Percentiles rank a stretch among this genome's conserved stretches.
Evolutionary conservation across 2,888 invertebrate species (phyloP).

Genomic region (Stomorhina lunata): DNA sequence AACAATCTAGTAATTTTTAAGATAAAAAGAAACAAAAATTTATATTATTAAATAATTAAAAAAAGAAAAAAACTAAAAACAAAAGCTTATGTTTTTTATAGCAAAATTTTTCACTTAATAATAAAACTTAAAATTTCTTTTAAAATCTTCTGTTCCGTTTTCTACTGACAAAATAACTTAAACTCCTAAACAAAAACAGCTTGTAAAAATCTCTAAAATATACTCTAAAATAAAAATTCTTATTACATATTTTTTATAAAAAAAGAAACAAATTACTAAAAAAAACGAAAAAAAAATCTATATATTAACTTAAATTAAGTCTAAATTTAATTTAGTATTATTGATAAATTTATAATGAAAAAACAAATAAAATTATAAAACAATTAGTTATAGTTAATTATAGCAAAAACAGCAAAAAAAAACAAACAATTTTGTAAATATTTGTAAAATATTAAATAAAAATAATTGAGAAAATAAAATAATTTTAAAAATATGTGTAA

Average conservation of each 20-base stretch:
- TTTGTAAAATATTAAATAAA: constrained; percentile 66
- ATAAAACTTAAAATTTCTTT: background rate
- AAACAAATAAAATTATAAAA: constrained; percentile 5
- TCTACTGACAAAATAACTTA: constrained; percentile 23
- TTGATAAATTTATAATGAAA: constrained; percentile 44
- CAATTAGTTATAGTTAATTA: constrained; percentile 44
- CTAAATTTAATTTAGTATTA: constrained; percentile 49
- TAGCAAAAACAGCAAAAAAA: constrained; percentile 29
- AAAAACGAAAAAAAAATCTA: constrained; percentile 36
- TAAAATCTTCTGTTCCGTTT: constrained; percentile 47
- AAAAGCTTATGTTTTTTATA: constrained; percentile 47
- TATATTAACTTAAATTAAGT: constrained; percentile 39
- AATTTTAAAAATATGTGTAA: constrained; percentile 22
- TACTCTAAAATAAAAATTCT: constrained; percentile 30
- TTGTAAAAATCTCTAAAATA: constrained; percentile 58
- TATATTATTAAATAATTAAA: background rate
- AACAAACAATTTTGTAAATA: constrained; percentile 63
- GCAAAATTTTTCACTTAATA: constrained; percentile 34
- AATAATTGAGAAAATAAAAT: constrained; percentile 28
- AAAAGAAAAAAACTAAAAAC: constrained; percentile 1
- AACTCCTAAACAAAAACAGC: constrained; percentile 42
- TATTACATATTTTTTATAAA: constrained; percentile 60
- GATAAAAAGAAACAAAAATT: background rate
- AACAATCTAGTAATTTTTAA: background rate
- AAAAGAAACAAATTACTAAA: constrained; percentile 52